These are phyloP conservation scores for Cheumatopsyche charites DNA, from an alignment of 1,140 invertebrate genomes.

Conservation along the genomic window DNA sequence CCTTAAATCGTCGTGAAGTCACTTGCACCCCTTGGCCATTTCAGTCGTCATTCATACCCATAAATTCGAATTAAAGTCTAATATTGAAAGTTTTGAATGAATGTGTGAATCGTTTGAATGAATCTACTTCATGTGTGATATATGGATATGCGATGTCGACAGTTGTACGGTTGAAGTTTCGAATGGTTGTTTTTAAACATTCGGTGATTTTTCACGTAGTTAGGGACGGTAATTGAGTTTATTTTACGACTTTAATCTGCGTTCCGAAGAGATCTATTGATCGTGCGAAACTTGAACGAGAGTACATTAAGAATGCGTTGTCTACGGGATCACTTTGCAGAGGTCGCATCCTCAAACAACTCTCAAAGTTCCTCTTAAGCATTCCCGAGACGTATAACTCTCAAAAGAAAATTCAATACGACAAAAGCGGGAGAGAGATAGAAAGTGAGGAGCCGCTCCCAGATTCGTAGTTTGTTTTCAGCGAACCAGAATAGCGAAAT, in stretches of 20 bases:
- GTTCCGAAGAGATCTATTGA: constrained; percentile 36
- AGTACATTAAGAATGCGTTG: constrained; percentile 44
- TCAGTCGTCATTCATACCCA: no score
- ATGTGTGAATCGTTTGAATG: no score
- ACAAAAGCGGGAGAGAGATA: constrained; percentile 38
- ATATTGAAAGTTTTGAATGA: no score
- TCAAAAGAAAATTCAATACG: constrained; percentile 50
- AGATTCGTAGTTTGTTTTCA: constrained; percentile 46
- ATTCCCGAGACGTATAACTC: constrained; percentile 49
- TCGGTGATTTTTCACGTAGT: not conserved
- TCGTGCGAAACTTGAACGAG: constrained; percentile 36
- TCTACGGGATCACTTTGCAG: constrained; percentile 40
- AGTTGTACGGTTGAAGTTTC: not conserved
- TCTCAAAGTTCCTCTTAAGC: constrained; percentile 44
- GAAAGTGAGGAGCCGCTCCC: constrained; percentile 34
- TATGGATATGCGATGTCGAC: not conserved
- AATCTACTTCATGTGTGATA: no score
- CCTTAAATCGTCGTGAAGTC: no score
- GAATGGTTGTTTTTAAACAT: not conserved
- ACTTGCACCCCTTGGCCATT: no score
- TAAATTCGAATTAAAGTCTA: no score
- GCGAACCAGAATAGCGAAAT: constrained; percentile 33
- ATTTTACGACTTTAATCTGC: constrained; percentile 17
- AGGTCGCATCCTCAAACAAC: constrained; percentile 43
- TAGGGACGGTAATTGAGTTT: constrained; percentile 18